phyloP scores from a whole-genome alignment of 2,797 vertebrate species.

The Halcyon chelicuti region DNA sequence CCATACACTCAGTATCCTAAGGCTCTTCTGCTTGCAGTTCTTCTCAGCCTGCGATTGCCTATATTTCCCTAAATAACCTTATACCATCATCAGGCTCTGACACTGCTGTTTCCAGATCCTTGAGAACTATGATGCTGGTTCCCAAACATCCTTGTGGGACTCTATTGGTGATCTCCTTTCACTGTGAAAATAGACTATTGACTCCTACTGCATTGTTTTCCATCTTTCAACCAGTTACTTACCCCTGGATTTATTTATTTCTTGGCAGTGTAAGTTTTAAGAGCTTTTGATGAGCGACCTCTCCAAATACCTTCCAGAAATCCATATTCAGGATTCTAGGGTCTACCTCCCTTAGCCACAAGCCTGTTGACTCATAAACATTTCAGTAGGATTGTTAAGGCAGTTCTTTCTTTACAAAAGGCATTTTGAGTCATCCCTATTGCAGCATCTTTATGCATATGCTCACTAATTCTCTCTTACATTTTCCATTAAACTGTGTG shows the following conservation, averaged over 20 bases:
- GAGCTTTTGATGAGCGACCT: not conserved
- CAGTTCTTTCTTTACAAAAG: slow-evolving; percentile 1
- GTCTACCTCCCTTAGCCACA: not conserved
- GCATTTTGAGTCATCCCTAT: not conserved
- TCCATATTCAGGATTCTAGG: not conserved
- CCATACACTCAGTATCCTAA: not conserved
- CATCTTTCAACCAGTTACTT: not conserved
- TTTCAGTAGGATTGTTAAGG: not conserved
- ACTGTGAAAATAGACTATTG: not conserved
- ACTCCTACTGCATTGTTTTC: not conserved
- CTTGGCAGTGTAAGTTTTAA: not conserved
- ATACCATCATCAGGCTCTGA: not conserved
- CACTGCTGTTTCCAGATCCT: not conserved
- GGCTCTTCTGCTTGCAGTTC: not conserved
- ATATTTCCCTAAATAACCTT: not conserved
- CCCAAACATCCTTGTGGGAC: not conserved
- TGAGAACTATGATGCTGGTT: not conserved
- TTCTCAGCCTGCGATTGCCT: not conserved
- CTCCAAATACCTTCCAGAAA: not conserved
- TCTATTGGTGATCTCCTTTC: not conserved
- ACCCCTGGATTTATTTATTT: not conserved
- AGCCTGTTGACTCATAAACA: not conserved
- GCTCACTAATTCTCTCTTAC: not conserved
- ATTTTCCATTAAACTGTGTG: not conserved
- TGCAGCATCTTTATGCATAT: not conserved